A percentile compares a stretch with the other conserved stretches of the same genome.
Conservation (phyloP, 2,888 invertebrate species). For the Pachliopta kotzebuea region DNA sequence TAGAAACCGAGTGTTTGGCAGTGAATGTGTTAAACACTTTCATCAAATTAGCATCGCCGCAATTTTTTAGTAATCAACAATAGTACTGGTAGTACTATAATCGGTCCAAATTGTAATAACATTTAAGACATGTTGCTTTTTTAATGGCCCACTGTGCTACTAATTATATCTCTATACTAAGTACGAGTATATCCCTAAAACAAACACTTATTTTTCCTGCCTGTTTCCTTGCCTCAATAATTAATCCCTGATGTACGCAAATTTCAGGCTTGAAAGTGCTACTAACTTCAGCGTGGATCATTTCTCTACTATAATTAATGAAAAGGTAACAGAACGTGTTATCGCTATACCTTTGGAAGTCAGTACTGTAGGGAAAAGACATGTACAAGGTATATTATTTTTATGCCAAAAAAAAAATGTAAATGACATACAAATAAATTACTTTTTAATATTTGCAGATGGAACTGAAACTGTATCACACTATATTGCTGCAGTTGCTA, state of each 20-base stretch:
- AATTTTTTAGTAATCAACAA: too few relatives aligned
- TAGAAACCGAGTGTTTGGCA: too few relatives aligned
- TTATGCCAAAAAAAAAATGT: background rate
- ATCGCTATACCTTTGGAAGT: slow-evolving; percentile 34
- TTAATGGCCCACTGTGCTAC: too few relatives aligned
- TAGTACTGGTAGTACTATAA: too few relatives aligned
- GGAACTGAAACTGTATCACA: slow-evolving; percentile 42
- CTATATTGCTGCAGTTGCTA: slow-evolving; percentile 51
- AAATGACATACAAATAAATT: background rate
- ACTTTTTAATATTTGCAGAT: slow-evolving; percentile 39
- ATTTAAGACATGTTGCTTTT: too few relatives aligned
- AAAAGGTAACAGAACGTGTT: slow-evolving; percentile 43
- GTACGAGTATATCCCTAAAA: too few relatives aligned
- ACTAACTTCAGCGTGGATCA: slow-evolving; percentile 42
- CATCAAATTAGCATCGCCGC: too few relatives aligned
- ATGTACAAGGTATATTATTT: slow-evolving; percentile 43
- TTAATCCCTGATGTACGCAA: background rate
- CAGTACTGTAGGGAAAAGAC: slow-evolving; percentile 35
- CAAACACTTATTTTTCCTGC: too few relatives aligned
- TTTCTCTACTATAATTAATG: slow-evolving; percentile 42
- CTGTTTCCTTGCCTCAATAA: background rate
- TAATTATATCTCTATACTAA: too few relatives aligned
- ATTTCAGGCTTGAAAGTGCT: slow-evolving; percentile 44
- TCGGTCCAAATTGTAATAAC: too few relatives aligned
- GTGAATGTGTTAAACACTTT: too few relatives aligned